Evolutionary conservation across 2,113 vertebrate species (phyloP).

Genomic region (Oreochromis tanganicae): DNA sequence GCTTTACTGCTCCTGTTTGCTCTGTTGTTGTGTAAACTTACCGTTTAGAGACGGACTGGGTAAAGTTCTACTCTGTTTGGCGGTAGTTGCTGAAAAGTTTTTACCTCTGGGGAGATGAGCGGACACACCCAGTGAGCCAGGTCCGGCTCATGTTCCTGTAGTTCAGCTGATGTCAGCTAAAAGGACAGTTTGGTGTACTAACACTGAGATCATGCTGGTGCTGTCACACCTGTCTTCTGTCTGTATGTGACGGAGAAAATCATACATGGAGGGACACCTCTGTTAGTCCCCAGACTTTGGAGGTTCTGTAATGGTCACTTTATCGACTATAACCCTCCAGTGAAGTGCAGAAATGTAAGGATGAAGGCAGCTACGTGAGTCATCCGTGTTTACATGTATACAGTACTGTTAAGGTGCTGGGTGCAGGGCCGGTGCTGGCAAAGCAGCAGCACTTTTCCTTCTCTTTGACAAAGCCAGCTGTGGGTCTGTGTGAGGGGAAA

Average conservation of each 20-base stretch:
- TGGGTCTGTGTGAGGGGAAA: neutral
- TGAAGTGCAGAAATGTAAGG: neutral
- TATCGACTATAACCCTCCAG: neutral
- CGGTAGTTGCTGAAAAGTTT: neutral
- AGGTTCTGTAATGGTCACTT: neutral
- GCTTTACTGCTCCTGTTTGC: neutral
- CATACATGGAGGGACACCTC: neutral
- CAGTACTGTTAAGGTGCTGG: neutral
- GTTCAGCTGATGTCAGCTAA: slow-evolving; percentile 5
- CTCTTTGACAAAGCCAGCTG: neutral
- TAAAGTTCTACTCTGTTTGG: neutral
- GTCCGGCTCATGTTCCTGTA: neutral
- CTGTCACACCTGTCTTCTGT: neutral
- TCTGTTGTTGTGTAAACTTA: neutral
- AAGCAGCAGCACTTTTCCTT: neutral
- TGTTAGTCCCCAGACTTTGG: neutral
- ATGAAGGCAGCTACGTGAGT: neutral
- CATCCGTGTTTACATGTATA: neutral
- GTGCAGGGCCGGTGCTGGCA: neutral
- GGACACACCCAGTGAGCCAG: slow-evolving; percentile 42
- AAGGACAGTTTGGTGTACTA: neutral
- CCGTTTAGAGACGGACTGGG: neutral
- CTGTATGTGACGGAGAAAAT: no score
- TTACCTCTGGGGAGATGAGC: neutral
- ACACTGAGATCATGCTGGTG: neutral